These are phyloP conservation scores for Eudiplozoon nipponicum DNA, from an alignment of 2,888 invertebrate genomes.

Conservation along the genomic window DNA sequence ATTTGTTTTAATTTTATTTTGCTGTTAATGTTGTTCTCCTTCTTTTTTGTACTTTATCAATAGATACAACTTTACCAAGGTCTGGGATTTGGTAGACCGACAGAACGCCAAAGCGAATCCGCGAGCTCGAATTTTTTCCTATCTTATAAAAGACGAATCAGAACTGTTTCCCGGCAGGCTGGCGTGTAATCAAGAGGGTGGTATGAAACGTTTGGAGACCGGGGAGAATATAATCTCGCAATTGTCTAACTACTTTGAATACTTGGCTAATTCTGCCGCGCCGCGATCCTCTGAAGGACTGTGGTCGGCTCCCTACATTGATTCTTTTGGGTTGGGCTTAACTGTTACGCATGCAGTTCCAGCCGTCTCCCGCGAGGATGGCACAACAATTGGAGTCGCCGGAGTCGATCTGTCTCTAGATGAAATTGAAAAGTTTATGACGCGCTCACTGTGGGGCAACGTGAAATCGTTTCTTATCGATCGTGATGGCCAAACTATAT, in stretches of 20 bases:
- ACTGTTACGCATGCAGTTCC: slow-evolving; percentile 28
- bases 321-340: slow-evolving; percentile 27
- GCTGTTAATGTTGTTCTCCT: too few species aligned
- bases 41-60: too few species aligned
- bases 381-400: slow-evolving; percentile 26
- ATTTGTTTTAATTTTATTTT: too few species aligned
- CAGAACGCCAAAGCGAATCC: too few species aligned
- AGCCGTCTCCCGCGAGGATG: slow-evolving; percentile 22
- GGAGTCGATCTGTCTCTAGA: slow-evolving; percentile 28
- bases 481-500: slow-evolving; percentile 27
- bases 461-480: slow-evolving; percentile 28
- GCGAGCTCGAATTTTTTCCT: slow-evolving; percentile 28
- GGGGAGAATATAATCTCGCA: slow-evolving; percentile 28
- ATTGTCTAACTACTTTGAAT: slow-evolving; percentile 28
- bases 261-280: slow-evolving; percentile 23
- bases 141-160: slow-evolving; percentile 26
- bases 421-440: slow-evolving; percentile 27
- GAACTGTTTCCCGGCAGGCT: slow-evolving; percentile 25
- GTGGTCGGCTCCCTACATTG: slow-evolving; percentile 28
- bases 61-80: too few species aligned
- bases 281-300: slow-evolving; percentile 19
- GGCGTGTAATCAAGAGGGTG: slow-evolving; percentile 20
- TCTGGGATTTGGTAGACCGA: too few species aligned
- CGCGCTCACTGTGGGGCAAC: slow-evolving; percentile 27
- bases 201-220: slow-evolving; percentile 23